Base-by-base conservation (phyloP, 2,888 invertebrate genomes). In the Bombylius major region DNA sequence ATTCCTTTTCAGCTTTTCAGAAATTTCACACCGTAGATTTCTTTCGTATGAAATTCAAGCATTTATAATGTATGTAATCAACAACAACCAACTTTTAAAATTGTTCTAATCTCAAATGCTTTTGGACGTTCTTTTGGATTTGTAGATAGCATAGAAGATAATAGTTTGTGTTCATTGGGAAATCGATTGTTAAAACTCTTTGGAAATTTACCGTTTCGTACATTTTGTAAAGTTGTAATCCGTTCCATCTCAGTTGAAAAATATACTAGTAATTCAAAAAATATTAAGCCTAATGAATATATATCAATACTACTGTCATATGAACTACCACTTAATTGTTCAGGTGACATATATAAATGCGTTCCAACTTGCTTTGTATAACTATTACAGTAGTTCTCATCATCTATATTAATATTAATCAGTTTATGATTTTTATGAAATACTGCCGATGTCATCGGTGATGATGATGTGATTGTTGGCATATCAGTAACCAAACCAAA, bases 341-440 rank as follows among this genome's bases (percentile, higher is more conserved):
- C 98, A 1, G 98, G 98, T 46, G 96, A 95, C 98, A 99, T 99
- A 74, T 99, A 99, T 4, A 97, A 78, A 61, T 88, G 86, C 0
- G 99, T 99, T 33, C 98, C 85, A 58, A 84, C 85, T 71, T 78
- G 77, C 67, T 81, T 78, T 0, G 85, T 85, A 63, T 84, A 84
- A 1, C 78, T 70, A 1, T 63, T 64, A 9, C 8, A 11, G 6
- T 8, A 8, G 11, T 42, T 42, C 5, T 6, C 7, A 14, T 3
- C 7, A 12, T 12, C 45, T 32, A 34, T 23, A 23, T 23, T 23
- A 23, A 23, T 23, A 23, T 23, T 23, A 23, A 23, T 23, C 23
- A 23, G 23, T 23, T 23, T 23, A 23, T 23, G 23, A 23, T 8
- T 11, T 11, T 8, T 4, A 42, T 42, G 7, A 11, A 11, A 42